These are phyloP conservation scores for Rhabdomys pumilio DNA, from an alignment of 2,797 vertebrate genomes.

Conservation along the genomic window DNA sequence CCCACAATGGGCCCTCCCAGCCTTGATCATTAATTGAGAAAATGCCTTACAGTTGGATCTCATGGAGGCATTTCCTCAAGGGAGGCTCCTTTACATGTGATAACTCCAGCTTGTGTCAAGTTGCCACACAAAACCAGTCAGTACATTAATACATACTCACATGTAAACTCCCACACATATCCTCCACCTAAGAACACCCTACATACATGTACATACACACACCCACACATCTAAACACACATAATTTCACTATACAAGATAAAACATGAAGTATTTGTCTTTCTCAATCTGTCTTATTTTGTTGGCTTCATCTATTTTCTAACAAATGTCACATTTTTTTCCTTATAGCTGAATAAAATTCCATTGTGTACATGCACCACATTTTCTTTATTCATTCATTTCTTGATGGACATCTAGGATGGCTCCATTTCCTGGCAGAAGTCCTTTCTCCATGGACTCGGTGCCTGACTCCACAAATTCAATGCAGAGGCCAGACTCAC, in stretches of 20 bases:
- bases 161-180: not conserved
- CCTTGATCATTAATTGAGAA: not conserved
- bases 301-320: not conserved
- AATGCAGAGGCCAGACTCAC: accelerated
- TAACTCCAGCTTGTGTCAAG: not conserved
- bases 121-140: not conserved
- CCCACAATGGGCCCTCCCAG: not conserved
- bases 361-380: not conserved
- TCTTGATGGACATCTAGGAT: not conserved
- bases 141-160: not conserved
- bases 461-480: no score
- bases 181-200: not conserved
- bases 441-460: not conserved
- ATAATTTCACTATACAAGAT: not conserved
- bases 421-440: not conserved
- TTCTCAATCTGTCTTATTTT: not conserved
- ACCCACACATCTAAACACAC: not conserved
- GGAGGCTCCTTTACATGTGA: not conserved
- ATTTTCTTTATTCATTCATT: not conserved
- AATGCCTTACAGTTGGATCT: not conserved
- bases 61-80: not conserved
- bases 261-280: not conserved
- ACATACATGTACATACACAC: not conserved
- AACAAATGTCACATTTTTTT: not conserved
- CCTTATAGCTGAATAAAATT: not conserved